phyloP scores from a whole-genome alignment of 2,888 invertebrate genomes.

The Andrena trimmerana region DNA sequence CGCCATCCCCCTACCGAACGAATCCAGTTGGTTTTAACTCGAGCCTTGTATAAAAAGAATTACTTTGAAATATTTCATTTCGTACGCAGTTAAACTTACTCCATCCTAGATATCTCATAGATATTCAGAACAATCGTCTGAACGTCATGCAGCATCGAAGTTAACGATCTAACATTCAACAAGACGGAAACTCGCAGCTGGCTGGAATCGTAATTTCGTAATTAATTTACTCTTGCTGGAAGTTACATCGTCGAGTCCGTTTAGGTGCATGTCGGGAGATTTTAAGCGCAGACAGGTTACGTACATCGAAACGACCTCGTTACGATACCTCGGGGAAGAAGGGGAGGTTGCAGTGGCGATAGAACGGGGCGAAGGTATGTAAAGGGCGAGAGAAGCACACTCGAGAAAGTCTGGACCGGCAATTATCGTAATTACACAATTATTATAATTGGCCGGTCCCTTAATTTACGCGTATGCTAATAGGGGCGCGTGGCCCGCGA shows the following conservation, averaged over 20 bases:
- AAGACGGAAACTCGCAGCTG: constrained; percentile 1
- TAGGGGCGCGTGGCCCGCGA: constrained; percentile 38
- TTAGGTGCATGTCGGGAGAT: background rate
- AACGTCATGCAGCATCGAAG: too few species aligned
- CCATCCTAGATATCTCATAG: too few species aligned
- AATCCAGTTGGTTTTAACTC: too few species aligned
- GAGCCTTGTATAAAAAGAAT: too few species aligned
- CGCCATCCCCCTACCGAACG: background rate
- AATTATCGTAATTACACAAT: constrained; percentile 78
- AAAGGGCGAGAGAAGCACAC: constrained; percentile 37
- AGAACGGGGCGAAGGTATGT: constrained; percentile 18
- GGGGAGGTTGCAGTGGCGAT: constrained; percentile 3
- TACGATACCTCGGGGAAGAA: constrained; percentile 22
- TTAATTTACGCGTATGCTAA: constrained; percentile 77
- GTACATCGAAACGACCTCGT: constrained; percentile 20
- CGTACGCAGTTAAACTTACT: too few species aligned
- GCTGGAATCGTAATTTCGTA: background rate
- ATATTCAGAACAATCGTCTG: too few species aligned
- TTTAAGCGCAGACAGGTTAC: background rate
- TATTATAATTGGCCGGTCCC: constrained; percentile 75
- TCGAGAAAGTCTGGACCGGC: constrained; percentile 37
- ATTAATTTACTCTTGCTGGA: background rate
- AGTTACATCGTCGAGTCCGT: background rate
- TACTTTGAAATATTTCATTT: too few species aligned
- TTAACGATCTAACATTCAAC: background rate